Evolutionary conservation across 2,113 vertebrate genomes (phyloP), one percentile per base, ranked within the genome.

Genomic region (Takifugu flavidus): DNA sequence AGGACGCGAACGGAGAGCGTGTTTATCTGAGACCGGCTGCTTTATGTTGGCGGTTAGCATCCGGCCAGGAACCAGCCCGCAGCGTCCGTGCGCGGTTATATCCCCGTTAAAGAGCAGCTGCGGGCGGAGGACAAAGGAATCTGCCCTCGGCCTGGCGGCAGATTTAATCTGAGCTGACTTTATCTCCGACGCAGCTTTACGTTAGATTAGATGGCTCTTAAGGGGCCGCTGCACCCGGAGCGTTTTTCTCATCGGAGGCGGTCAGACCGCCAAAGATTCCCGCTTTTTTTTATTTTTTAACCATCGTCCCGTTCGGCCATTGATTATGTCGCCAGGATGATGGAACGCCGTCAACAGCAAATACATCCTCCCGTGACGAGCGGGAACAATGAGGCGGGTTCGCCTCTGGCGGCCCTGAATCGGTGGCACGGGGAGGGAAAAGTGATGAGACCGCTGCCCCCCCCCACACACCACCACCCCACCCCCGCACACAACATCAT

Each of bases 151-250:
- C 65, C 71, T 66, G 74, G 74, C 59, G 70, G 69, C 62, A 55
- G 68, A 85, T 80, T 81, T 62, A 85, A 74, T 86, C 81, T 83
- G 58, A 70, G 60, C 67, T 76, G 29, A 53, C 59, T 75, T 80
- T 79, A 80, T 84, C 74, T 78, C 31, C 7, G 67, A 80, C 57
- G 74, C 67, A 67, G 67, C 73, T 56, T 82, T 75, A 60, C 74
- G 59, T 79, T 77, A 67, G 82, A 80, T 84, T 62, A 75, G 66
- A 84, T 77, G 69, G 56, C 73, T 65, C 54, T 71, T 72, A 69
- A 64, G 11, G 4, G 20, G 62, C 52, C 66, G 65, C 39, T 20
- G 62, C 74, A 65, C 55, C 66, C 45, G 27, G 45, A 43, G 56
- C 61, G 68, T 60, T 49, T 74, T 64, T 75, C 43, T 66, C 79